These are phyloP conservation scores for Watsonalla cultraria DNA, from an alignment of 2,888 invertebrate species.

Conservation along the genomic window DNA sequence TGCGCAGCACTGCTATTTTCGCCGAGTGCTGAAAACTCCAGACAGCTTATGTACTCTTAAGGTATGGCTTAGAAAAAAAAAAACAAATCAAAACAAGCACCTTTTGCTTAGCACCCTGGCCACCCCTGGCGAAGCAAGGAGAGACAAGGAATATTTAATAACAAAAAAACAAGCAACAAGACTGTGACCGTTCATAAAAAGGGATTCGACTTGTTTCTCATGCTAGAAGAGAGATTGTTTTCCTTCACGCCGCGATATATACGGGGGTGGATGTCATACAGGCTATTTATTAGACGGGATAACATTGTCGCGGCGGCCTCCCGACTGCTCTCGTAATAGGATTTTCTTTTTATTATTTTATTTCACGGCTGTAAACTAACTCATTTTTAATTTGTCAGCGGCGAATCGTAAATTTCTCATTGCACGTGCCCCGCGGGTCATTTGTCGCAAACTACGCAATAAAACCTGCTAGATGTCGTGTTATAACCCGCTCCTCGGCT, in stretches of 20 bases:
- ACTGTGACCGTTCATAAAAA: slow-evolving; percentile 60
- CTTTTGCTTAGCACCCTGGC: slow-evolving; percentile 36
- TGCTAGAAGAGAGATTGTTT: slow-evolving; percentile 62
- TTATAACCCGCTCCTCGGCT: slow-evolving; percentile 35
- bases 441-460: slow-evolving; percentile 53
- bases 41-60: no score
- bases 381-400: slow-evolving; percentile 74
- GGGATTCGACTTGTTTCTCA: slow-evolving; percentile 62
- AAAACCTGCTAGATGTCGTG: slow-evolving; percentile 47
- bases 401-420: slow-evolving; percentile 61
- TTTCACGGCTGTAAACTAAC: slow-evolving; percentile 67
- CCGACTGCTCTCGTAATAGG: slow-evolving; percentile 57
- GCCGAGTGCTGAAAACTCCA: no score
- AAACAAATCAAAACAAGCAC: slow-evolving; percentile 5
- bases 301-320: slow-evolving; percentile 62
- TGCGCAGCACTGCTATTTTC: no score
- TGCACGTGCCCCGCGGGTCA: slow-evolving; percentile 45
- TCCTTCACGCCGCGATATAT: slow-evolving; percentile 53
- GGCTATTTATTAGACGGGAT: slow-evolving; percentile 71
- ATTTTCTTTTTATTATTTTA: slow-evolving; percentile 67
- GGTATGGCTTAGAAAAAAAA: background rate
- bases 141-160: slow-evolving; percentile 47
- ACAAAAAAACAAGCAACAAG: slow-evolving; percentile 42
- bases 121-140: slow-evolving; percentile 28
- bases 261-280: slow-evolving; percentile 58